Conservation (phyloP, 1,140 invertebrate genomes). For the Copidosoma floridanum region DNA sequence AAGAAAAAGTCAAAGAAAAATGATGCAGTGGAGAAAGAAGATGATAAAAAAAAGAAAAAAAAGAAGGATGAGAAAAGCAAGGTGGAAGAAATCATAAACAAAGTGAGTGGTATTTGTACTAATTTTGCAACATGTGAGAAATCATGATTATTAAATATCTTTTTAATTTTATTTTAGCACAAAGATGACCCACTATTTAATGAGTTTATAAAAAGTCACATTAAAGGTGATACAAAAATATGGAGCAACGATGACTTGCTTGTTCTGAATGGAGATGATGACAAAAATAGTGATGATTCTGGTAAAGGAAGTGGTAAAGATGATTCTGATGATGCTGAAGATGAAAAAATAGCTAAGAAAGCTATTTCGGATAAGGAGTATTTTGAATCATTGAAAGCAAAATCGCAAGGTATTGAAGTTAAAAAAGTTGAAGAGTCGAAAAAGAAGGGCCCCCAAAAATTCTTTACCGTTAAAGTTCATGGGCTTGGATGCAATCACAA, state of each 20-base stretch:
- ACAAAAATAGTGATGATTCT: conserved; percentile 49
- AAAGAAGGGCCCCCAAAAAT: conserved; percentile 51
- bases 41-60: conserved; percentile 45
- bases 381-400: conserved; percentile 60
- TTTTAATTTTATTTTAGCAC: conserved; percentile 59
- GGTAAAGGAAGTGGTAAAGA: conserved; percentile 41
- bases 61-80: conserved; percentile 57
- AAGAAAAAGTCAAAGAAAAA: conserved; percentile 33
- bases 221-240: conserved; percentile 59
- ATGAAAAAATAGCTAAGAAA: conserved; percentile 62
- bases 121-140: too few species aligned
- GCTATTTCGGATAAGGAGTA: conserved; percentile 65
- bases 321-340: conserved; percentile 46
- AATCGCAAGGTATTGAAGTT: conserved; percentile 23
- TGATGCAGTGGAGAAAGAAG: conserved; percentile 41
- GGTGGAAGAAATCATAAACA: conserved; percentile 62
- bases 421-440: conserved; percentile 23
- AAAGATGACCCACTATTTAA: conserved; percentile 86
- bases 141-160: conserved; percentile 3
- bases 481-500: conserved; percentile 70
- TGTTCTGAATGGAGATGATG: conserved; percentile 34
- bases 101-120: conserved; percentile 49
- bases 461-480: conserved; percentile 66
- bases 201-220: conserved; percentile 83
- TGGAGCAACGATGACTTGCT: conserved; percentile 70